These are phyloP conservation scores for Desmophyllum pertusum DNA, from an alignment of 92 coral and sea anemone species.

Conservation along the genomic window DNA sequence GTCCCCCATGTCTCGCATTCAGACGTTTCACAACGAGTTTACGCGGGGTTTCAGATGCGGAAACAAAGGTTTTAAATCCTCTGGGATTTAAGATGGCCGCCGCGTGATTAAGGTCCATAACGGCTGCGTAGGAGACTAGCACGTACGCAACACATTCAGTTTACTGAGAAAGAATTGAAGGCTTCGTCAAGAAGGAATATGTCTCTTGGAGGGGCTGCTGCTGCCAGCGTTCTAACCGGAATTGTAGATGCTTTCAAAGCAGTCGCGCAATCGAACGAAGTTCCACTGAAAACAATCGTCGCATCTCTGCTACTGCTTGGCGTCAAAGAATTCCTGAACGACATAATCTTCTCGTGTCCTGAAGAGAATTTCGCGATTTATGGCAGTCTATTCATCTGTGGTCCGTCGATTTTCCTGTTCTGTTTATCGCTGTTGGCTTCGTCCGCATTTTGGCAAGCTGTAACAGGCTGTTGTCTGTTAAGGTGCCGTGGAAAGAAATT, in stretches of 20 bases:
- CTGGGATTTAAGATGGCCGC: too few species aligned
- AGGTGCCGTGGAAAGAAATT: conserved; percentile 50
- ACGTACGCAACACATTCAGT: too few species aligned
- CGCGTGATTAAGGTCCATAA: too few species aligned
- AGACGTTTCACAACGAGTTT: too few species aligned
- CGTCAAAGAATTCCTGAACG: conserved; percentile 69
- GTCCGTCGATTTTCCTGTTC: conserved; percentile 71
- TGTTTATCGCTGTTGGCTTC: conserved; percentile 76
- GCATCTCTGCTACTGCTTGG: conserved; percentile 64
- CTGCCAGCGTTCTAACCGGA: not conserved
- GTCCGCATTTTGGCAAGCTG: conserved; percentile 73
- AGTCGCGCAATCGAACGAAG: conserved; percentile 38
- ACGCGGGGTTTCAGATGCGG: too few species aligned
- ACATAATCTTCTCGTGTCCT: conserved; percentile 74
- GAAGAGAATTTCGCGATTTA: conserved; percentile 56
- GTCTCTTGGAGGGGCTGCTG: too few species aligned
- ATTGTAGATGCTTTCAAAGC: not conserved
- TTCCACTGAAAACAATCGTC: conserved; percentile 70
- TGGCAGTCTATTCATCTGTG: conserved; percentile 70
- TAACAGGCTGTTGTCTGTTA: conserved; percentile 60
- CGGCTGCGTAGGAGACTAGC: too few species aligned
- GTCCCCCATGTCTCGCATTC: too few species aligned
- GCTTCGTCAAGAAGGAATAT: too few species aligned
- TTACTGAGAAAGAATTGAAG: too few species aligned
- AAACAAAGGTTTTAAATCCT: too few species aligned